A percentile compares a stretch with the other conserved stretches of the same genome.
phyloP scores from a whole-genome alignment of 2,113 vertebrate genomes.

The Sterrhoptilus dennistouni region DNA sequence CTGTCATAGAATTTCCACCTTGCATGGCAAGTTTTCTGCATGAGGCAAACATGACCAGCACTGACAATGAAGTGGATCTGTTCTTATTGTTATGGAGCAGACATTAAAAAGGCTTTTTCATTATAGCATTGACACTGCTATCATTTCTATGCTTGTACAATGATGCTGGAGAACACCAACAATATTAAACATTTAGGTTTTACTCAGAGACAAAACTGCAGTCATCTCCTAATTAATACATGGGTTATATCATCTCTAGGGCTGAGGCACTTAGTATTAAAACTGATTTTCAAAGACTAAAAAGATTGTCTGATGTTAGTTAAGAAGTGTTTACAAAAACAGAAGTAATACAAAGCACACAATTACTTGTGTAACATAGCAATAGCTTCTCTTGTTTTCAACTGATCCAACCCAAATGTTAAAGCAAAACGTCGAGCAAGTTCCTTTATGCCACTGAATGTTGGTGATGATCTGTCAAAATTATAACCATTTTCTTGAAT shows the following conservation, averaged over 20 bases:
- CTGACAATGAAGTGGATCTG: neutral
- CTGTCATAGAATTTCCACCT: neutral
- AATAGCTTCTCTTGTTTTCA: conserved; percentile 98
- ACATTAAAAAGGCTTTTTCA: neutral
- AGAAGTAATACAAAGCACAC: conserved; percentile 27
- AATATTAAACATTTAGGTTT: neutral
- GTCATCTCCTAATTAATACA: neutral
- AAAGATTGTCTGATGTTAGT: neutral
- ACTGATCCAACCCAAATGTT: conserved; percentile 96
- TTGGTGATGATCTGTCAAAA: conserved; percentile 92
- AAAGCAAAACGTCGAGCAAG: conserved; percentile 96
- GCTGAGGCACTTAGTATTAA: neutral
- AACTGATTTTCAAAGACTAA: neutral
- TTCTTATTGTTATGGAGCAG: neutral
- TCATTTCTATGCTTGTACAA: neutral
- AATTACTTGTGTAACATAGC: conserved; percentile 99
- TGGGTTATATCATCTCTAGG: rapidly evolving
- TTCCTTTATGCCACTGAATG: conserved; percentile 98
- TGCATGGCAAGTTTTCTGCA: neutral
- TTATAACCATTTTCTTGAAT: conserved; percentile 94
- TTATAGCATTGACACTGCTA: neutral
- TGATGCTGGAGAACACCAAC: neutral
- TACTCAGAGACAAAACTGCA: neutral
- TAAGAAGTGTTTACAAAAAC: neutral
- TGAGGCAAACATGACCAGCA: neutral